Evolutionary conservation across 1,140 invertebrate genomes (phyloP).

Genomic region (Eueides isabella): DNA sequence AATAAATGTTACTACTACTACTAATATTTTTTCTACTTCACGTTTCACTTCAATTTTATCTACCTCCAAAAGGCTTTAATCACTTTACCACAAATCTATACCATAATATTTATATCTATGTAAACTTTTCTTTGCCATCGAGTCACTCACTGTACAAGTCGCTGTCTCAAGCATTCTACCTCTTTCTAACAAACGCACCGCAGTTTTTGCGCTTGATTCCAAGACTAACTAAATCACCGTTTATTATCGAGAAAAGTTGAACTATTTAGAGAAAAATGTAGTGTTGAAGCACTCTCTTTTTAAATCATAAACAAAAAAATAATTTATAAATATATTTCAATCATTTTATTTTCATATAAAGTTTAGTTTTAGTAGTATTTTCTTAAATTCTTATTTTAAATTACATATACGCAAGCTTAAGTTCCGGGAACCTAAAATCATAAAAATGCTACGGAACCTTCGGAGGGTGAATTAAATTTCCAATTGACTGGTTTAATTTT

Average conservation of each 20-base stretch:
- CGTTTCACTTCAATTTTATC: too few relatives aligned
- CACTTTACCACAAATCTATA: background rate
- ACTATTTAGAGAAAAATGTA: background rate
- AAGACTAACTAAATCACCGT: background rate
- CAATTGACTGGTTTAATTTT: too few relatives aligned
- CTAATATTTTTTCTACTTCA: background rate
- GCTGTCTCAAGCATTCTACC: background rate
- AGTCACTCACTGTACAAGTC: slow-evolving; percentile 2
- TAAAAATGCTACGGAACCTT: too few relatives aligned
- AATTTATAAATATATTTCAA: too few relatives aligned
- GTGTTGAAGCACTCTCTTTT: background rate
- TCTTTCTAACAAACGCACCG: slow-evolving; percentile 9
- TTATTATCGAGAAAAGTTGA: background rate
- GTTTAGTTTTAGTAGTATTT: too few relatives aligned
- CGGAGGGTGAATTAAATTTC: too few relatives aligned
- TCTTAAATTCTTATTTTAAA: too few relatives aligned
- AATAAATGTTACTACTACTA: too few relatives aligned
- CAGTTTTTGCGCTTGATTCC: slow-evolving; percentile 7
- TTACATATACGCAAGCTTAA: too few relatives aligned
- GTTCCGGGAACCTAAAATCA: too few relatives aligned
- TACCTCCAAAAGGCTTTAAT: background rate
- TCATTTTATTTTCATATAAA: too few relatives aligned
- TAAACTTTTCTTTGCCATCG: background rate
- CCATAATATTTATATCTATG: background rate
- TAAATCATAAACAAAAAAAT: background rate